A percentile compares a stretch with the other conserved stretches of the same genome.
These are phyloP conservation scores for Girardinichthys multiradiatus DNA, from an alignment of 2,113 vertebrate species.

Conservation along the genomic window DNA sequence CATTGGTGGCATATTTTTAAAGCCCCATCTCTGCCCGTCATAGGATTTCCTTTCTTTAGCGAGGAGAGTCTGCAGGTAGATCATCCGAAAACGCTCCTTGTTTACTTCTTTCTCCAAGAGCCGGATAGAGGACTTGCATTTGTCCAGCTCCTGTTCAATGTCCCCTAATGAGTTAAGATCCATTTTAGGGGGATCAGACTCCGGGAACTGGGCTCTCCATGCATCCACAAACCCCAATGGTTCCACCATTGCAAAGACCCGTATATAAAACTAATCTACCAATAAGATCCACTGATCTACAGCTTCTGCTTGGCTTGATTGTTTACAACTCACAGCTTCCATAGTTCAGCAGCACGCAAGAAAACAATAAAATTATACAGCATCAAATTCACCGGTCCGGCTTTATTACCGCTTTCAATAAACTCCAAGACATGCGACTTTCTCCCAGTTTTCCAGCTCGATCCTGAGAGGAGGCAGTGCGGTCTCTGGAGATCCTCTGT, in stretches of 20 bases:
- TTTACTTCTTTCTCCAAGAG: slow-evolving; percentile 95
- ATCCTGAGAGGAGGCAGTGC: background rate
- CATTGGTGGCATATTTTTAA: slow-evolving; percentile 79
- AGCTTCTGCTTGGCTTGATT: slow-evolving; percentile 12
- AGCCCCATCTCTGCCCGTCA: slow-evolving; percentile 94
- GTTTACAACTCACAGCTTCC: slow-evolving; percentile 21
- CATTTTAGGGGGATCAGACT: slow-evolving; percentile 95
- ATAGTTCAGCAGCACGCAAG: slow-evolving; percentile 17
- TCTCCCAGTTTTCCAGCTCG: background rate
- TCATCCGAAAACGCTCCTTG: slow-evolving; percentile 98
- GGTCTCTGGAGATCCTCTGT: slow-evolving; percentile 44
- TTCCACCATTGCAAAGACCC: slow-evolving; percentile 88
- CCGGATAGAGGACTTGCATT: slow-evolving; percentile 92
- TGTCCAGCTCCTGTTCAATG: slow-evolving; percentile 94
- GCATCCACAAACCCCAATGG: slow-evolving; percentile 96
- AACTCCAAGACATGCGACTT: slow-evolving; percentile 5
- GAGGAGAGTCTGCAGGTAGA: slow-evolving; percentile 97
- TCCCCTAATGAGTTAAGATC: slow-evolving; percentile 90
- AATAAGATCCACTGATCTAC: slow-evolving; percentile 9
- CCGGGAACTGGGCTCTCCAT: slow-evolving; percentile 96
- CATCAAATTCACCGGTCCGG: background rate
- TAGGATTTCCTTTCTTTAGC: slow-evolving; percentile 97
- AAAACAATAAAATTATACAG: slow-evolving; percentile 7
- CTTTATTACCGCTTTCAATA: background rate
- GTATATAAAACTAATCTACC: slow-evolving; percentile 27